Evolutionary conservation across 2,797 vertebrate genomes (phyloP).

Genomic region (Myiotriccus ornatus): DNA sequence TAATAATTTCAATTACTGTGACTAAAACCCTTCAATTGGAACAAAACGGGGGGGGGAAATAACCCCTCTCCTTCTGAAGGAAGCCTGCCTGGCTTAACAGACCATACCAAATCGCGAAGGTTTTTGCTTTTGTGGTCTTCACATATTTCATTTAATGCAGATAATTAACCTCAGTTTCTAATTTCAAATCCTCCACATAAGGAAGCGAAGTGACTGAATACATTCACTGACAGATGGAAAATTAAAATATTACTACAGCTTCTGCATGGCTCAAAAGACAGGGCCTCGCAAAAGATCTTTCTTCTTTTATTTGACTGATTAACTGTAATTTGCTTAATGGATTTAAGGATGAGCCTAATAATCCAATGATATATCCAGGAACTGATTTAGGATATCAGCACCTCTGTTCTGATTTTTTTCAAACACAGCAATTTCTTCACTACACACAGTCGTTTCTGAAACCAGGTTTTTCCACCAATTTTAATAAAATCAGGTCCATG

Average conservation of each 20-base stretch:
- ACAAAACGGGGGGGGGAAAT: slow-evolving; percentile 50
- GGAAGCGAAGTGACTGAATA: slow-evolving; percentile 29
- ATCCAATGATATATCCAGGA: slow-evolving; percentile 61
- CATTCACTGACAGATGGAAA: slow-evolving; percentile 56
- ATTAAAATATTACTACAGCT: slow-evolving; percentile 64
- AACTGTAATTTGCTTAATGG: slow-evolving; percentile 69
- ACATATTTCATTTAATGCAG: slow-evolving; percentile 64
- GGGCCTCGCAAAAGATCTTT: slow-evolving; percentile 27
- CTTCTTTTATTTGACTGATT: slow-evolving; percentile 63
- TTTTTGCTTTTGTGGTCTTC: slow-evolving; percentile 59
- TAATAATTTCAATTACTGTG: slow-evolving; percentile 70
- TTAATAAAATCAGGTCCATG: background rate
- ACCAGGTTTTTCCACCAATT: background rate
- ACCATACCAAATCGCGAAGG: slow-evolving; percentile 54
- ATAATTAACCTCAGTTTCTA: slow-evolving; percentile 71
- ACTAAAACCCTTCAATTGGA: slow-evolving; percentile 62
- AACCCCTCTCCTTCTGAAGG: slow-evolving; percentile 46
- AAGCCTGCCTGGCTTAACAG: slow-evolving; percentile 52
- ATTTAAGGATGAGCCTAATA: slow-evolving; percentile 68
- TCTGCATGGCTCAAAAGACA: slow-evolving; percentile 39
- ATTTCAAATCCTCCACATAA: slow-evolving; percentile 61
- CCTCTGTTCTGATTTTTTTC: background rate
- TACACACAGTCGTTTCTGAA: background rate
- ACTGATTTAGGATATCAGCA: slow-evolving; percentile 39
- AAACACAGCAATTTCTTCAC: background rate